Percentiles rank a stretch among this genome's conserved stretches.
phyloP scores from a whole-genome alignment of 1,140 invertebrate genomes.

The Stegodyphus dumicola region DNA sequence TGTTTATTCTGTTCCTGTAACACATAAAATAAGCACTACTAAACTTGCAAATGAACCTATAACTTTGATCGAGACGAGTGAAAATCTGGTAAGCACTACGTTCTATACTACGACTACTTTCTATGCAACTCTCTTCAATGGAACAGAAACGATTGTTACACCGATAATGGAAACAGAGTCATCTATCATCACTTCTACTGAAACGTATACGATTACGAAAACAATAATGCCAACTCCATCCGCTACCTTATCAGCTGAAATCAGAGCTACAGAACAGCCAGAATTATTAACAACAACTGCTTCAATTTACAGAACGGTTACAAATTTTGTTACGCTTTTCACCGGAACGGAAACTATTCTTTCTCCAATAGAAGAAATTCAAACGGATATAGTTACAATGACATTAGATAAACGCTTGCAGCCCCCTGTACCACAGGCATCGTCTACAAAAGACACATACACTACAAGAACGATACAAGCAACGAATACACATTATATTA shows the following conservation, averaged over 20 bases:
- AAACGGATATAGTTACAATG: slow-evolving; percentile 59
- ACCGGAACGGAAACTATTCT: slow-evolving; percentile 82
- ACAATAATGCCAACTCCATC: slow-evolving; percentile 53
- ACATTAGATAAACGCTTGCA: slow-evolving; percentile 24
- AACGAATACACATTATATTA: slow-evolving; percentile 64
- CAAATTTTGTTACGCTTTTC: slow-evolving; percentile 89
- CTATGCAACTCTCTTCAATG: slow-evolving; percentile 65
- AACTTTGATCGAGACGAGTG: slow-evolving; percentile 62
- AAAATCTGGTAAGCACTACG: slow-evolving; percentile 62
- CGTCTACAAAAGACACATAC: slow-evolving; percentile 46
- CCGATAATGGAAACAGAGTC: slow-evolving; percentile 64
- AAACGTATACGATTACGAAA: slow-evolving; percentile 59
- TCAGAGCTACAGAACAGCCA: slow-evolving; percentile 4
- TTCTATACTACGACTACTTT: slow-evolving; percentile 63
- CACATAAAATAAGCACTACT: slow-evolving; percentile 7
- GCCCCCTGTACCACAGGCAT: neutral
- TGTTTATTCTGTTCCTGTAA: slow-evolving; percentile 62
- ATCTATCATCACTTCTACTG: slow-evolving; percentile 62
- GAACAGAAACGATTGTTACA: slow-evolving; percentile 62
- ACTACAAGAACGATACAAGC: slow-evolving; percentile 62
- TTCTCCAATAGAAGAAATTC: slow-evolving; percentile 82
- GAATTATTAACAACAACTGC: neutral
- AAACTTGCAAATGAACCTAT: slow-evolving; percentile 17
- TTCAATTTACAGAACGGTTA: slow-evolving; percentile 67
- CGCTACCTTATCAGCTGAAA: neutral